These are phyloP conservation scores for Sycophaga agraensis DNA, from an alignment of 1,140 invertebrate genomes.

Conservation along the genomic window DNA sequence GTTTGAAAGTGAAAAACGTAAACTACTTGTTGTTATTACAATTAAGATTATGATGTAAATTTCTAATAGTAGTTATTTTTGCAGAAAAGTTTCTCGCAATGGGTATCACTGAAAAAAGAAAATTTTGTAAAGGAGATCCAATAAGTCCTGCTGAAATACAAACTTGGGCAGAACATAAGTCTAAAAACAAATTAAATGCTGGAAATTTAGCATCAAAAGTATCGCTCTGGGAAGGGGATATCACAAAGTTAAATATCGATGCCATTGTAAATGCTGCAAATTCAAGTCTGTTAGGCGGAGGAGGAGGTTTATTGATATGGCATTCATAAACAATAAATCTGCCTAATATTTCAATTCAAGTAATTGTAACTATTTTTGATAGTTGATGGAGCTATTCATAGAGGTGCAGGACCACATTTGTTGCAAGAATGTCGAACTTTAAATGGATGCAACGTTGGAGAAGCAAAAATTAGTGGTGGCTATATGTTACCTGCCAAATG, in stretches of 20 bases:
- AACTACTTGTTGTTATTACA: no score
- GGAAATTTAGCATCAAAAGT: slow-evolving; percentile 63
- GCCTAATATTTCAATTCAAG: not conserved
- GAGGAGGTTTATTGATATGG: slow-evolving; percentile 62
- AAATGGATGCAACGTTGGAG: slow-evolving; percentile 72
- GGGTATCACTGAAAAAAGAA: slow-evolving; percentile 60
- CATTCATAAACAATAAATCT: no score
- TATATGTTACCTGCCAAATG: slow-evolving; percentile 79
- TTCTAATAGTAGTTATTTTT: slow-evolving; percentile 6
- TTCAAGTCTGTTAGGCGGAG: slow-evolving; percentile 73
- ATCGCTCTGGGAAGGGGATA: slow-evolving; percentile 76
- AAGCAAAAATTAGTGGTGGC: slow-evolving; percentile 80
- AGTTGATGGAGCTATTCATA: slow-evolving; percentile 86
- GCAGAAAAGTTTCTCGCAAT: slow-evolving; percentile 60
- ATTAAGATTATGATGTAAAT: no score
- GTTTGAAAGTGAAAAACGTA: slow-evolving; percentile 37
- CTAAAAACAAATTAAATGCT: slow-evolving; percentile 49
- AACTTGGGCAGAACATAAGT: slow-evolving; percentile 63
- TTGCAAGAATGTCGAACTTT: slow-evolving; percentile 72
- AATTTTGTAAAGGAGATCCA: slow-evolving; percentile 56
- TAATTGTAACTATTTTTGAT: slow-evolving; percentile 27
- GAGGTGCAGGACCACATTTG: slow-evolving; percentile 69
- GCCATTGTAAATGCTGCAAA: slow-evolving; percentile 94
- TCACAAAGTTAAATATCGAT: slow-evolving; percentile 86
- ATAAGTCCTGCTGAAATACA: slow-evolving; percentile 59